Evolutionary conservation across 2,797 vertebrate genomes (phyloP), one percentile per base, ranked within the genome.

Genomic region (Acanthurus tractus): DNA sequence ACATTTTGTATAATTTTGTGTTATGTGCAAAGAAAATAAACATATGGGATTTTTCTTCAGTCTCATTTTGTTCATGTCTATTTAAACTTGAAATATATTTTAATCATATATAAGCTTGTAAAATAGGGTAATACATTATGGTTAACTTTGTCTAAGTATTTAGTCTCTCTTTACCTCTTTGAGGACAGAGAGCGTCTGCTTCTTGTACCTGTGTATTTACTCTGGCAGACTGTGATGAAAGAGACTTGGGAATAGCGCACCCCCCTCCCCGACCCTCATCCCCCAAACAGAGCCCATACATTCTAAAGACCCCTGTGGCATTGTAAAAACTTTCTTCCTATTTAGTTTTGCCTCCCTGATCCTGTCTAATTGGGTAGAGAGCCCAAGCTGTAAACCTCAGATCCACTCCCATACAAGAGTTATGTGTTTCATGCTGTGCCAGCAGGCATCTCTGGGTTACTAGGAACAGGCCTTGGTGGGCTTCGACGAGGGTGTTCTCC

Each of bases 351-450:
- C 86, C 81, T 89, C 86, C 87, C 50, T 85, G 83, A 84, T 87
- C 89, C 87, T 78, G 86, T 86, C 87, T 95, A 92, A 92, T 89
- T 90, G 88, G 86, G 73, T 81, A 86, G 87, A 76, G 63, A 90
- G 86, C 88, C 76, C 81, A 77, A 82, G 88, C 74, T 38, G 82
- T 91, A 92, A 93, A 93, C 82, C 85, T 85, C 84, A 84, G 82
- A 85, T 92, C 82, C 87, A 88, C 85, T 88, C 81, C 80, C 74
- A 74, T 84, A 46, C 64, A 40, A 82, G 86, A 93, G 92, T 86
- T 92, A 91, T 89, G 90, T 70, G 90, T 94, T 95, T 95, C 89
- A 94, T 93, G 89, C 74, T 75, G 80, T 95, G 95, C 94, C 94
- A 95, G 90, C 89, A 84, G 85, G 82, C 81, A 46, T 90, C 86